phyloP scores from a whole-genome alignment of 2,113 vertebrate species.

The Muscicapa adusta region DNA sequence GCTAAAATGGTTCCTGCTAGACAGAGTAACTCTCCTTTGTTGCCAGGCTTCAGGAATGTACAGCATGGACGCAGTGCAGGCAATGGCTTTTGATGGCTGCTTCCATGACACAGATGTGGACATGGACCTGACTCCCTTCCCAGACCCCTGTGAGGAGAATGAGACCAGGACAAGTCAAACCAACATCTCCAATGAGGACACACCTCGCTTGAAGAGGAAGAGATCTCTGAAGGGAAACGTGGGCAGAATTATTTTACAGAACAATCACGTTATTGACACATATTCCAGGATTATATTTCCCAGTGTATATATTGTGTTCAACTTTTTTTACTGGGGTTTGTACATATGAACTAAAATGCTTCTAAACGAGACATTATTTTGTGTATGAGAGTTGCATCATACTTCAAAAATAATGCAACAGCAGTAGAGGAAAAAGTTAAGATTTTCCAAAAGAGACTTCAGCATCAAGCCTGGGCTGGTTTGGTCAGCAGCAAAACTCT shows the following conservation, averaged over 20 bases:
- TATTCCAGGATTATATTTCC: conserved; percentile 90
- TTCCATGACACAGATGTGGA: conserved; percentile 78
- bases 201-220: conserved; percentile 73
- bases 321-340: conserved; percentile 90
- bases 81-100: conserved; percentile 87
- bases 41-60: conserved; percentile 76
- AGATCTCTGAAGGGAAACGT: conserved; percentile 76
- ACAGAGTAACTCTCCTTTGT: background rate
- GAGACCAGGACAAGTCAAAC: conserved; percentile 51
- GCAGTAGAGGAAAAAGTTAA: background rate
- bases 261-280: conserved; percentile 89
- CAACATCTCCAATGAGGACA: conserved; percentile 12
- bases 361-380: background rate
- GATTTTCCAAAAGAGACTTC: background rate
- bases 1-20: background rate
- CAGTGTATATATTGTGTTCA: conserved; percentile 87
- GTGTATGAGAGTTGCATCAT: background rate
- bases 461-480: background rate
- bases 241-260: conserved; percentile 82
- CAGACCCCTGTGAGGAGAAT: conserved; percentile 60
- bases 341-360: conserved; percentile 74
- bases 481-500: background rate
- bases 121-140: conserved; percentile 60
- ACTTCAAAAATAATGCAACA: background rate
- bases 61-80: conserved; percentile 77